phyloP scores from a whole-genome alignment of 2,888 invertebrate genomes.

The Linyphia triangularis region DNA sequence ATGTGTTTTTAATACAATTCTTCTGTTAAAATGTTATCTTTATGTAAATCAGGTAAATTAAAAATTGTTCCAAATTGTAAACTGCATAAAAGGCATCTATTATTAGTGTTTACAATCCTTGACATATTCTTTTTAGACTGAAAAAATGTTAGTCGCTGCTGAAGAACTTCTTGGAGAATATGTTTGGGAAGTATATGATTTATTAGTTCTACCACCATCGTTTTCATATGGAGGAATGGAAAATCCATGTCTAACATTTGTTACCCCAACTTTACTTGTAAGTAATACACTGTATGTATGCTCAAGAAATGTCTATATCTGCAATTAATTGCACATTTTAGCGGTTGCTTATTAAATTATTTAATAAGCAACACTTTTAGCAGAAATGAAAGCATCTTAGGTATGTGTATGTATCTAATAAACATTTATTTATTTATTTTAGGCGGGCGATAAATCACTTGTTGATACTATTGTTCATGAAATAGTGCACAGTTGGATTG shows the following conservation, averaged over 20 bases:
- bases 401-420: too few relatives aligned
- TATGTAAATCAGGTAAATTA: not conserved
- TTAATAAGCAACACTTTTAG: too few relatives aligned
- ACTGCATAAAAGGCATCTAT: not conserved
- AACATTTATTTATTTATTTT: slow-evolving; percentile 3
- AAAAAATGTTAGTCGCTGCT: slow-evolving; percentile 89
- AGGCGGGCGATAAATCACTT: slow-evolving; percentile 94
- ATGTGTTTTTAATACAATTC: too few relatives aligned
- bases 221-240: slow-evolving; percentile 99
- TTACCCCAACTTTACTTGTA: slow-evolving; percentile 93
- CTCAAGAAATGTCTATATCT: too few relatives aligned
- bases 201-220: slow-evolving; percentile 92
- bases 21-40: too few relatives aligned
- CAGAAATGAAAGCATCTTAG: too few relatives aligned
- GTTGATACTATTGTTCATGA: slow-evolving; percentile 96
- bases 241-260: slow-evolving; percentile 96
- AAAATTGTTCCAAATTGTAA: too few relatives aligned
- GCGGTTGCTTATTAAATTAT: too few relatives aligned
- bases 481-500: slow-evolving; percentile 97
- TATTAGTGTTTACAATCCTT: not conserved
- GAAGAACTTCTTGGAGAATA: slow-evolving; percentile 92
- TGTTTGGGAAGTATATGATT: slow-evolving; percentile 92
- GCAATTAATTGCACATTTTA: too few relatives aligned
- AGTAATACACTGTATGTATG: slow-evolving; percentile 74
- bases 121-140: slow-evolving; percentile 84